A percentile compares a stretch with the other conserved stretches of the same genome.
Conservation (phyloP, 2,888 invertebrate genomes). For the Eugnorisma glareosa region DNA sequence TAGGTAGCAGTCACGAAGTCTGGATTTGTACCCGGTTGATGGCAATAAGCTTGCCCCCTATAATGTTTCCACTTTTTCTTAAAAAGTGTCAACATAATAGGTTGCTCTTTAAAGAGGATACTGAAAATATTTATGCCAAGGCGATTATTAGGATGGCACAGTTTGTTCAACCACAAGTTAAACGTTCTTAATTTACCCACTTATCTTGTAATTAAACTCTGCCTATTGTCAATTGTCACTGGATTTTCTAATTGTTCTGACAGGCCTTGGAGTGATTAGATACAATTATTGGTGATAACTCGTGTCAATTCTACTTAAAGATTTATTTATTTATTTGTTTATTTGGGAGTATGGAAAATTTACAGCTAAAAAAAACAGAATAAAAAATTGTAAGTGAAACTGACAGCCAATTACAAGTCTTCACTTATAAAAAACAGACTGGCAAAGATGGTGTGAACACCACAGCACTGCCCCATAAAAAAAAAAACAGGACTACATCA, state of each 20-base stretch:
- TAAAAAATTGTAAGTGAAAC: too few species aligned
- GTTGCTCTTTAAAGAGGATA: background rate
- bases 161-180: constrained; percentile 1
- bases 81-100: background rate
- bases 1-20: background rate
- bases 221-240: constrained; percentile 5
- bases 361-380: too few species aligned
- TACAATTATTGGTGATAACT: constrained; percentile 12
- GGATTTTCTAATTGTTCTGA: constrained; percentile 6
- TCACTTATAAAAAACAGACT: too few species aligned
- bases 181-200: background rate
- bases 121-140: background rate
- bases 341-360: too few species aligned
- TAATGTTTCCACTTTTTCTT: too few species aligned
- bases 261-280: constrained; percentile 21
- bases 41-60: background rate
- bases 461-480: too few species aligned
- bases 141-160: background rate
- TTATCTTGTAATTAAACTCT: constrained; percentile 25
- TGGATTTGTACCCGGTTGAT: background rate
- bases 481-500: too few species aligned
- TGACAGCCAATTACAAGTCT: too few species aligned
- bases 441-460: too few species aligned
- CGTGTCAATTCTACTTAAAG: background rate
- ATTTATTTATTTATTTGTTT: too few species aligned